Conservation (phyloP, 2,888 invertebrate species). For the Pollenia amentaria region DNA sequence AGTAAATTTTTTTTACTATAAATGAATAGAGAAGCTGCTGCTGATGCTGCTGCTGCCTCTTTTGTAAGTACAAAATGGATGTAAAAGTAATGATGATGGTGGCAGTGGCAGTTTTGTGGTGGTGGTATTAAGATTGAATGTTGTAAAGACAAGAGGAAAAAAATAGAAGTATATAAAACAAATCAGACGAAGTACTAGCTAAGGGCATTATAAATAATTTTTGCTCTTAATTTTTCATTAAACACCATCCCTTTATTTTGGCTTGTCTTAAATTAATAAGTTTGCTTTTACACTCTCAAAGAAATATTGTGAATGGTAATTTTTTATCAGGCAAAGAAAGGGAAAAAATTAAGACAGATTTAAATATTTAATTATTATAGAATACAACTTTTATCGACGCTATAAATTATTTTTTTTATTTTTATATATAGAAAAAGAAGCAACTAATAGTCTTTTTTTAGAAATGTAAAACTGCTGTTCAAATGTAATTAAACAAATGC, state of each 20-base stretch:
- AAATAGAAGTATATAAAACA: neutral
- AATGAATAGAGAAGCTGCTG: conserved; percentile 42
- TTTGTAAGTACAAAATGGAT: neutral
- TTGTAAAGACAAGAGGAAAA: conserved; percentile 33
- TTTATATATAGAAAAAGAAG: no score
- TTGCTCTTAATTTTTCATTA: conserved; percentile 61
- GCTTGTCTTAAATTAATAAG: conserved; percentile 31
- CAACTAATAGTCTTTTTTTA: no score
- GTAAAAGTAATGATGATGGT: conserved; percentile 15
- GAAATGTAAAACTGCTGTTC: no score
- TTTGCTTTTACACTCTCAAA: neutral
- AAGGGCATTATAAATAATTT: conserved; percentile 61
- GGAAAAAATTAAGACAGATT: no score
- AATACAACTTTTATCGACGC: no score
- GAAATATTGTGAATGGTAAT: neutral
- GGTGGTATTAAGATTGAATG: conserved; percentile 45
- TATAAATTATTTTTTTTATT: no score
- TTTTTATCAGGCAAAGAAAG: no score
- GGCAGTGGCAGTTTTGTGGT: conserved; percentile 12
- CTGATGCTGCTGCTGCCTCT: neutral
- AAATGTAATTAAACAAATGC: no score
- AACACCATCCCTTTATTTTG: conserved; percentile 58
- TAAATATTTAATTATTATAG: no score
- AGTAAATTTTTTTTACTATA: conserved; percentile 37
- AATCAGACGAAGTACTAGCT: conserved; percentile 33